Base-by-base conservation (phyloP, 30 jellyfish, hydroid and myxozoan genomes). In the Phacellophora camtschatica region DNA sequence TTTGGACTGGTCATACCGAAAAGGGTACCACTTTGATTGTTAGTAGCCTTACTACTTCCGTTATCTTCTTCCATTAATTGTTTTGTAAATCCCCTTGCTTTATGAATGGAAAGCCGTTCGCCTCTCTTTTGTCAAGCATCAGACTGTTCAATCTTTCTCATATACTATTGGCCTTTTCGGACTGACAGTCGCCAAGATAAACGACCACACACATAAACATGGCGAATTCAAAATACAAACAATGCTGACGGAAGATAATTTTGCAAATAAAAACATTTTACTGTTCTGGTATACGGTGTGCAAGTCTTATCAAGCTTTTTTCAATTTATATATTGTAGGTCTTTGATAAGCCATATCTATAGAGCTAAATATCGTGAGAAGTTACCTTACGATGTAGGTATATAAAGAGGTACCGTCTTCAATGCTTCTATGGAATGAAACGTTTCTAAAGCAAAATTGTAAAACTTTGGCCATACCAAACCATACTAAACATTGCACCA, bases 321-420 rank as follows among this genome's bases (percentile, higher is more conserved):
- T 37, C 66, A 35, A 67, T 67, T 65, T 67, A 65, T 67, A 19
- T 18, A 45, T 37, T 66, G 43, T n/a, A 37, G 43, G 43, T 29
- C 45, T 20, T 35, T n/a, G 81, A 67, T 67, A 67, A 67, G 29
- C 30, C 62, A 37, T 16, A 35, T 33, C 32, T 33, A 33, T 6
- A 18, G 66, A 67, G 29, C 31, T 67, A 49, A 56, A 66, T 33
- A 41, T 67, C 66, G 81, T 67, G 81, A 67, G 81, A 67, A 67
- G 81, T 9, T 56, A 24, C 32, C n/a, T n/a, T n/a, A n/a, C n/a
- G n/a, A n/a, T n/a, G n/a, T n/a, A n/a, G n/a, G n/a, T n/a, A n/a
- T n/a, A n/a, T n/a, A n/a, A 28, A 67, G 29, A 67, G 22, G 12
- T 25, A 67, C 25, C 81, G 25, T 24, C 62, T 42, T 3, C 16